Evolutionary conservation across 35 echinoderm and acorn worm genomes (phyloP), one percentile per base, ranked within the genome.

Genomic region (Strongylocentrotus purpuratus): DNA sequence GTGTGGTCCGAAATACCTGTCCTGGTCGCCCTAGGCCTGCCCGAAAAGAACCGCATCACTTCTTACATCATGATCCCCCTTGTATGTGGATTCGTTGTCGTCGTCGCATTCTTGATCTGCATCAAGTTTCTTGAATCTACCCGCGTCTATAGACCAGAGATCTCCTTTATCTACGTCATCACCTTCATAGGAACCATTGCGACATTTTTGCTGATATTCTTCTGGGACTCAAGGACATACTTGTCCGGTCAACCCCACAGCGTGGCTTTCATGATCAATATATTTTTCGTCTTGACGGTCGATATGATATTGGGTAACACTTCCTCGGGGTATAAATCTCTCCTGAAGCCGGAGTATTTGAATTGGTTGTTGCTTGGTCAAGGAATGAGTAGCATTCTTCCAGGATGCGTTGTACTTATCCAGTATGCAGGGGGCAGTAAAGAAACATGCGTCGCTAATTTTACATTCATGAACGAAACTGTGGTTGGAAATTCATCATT

Each of bases 391-490:
- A 28, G 12, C 7, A 85, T 95, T 32, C 31, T 87, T 22, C 94
- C 94, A 13, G 52, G 41, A 32, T 28, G 89, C n/a, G 86, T 95
- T 22, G 86, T 87, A 31, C 41, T 95, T 2, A 95, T 95, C 10
- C 94, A 95, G 31, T 22, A 78, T 0, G 22, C 65, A n/a, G 65
- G 22, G 22, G 65, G 22, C 6, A 78, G 4, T 28, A 87, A 45
- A 8, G 94, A 88, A 5, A 58, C 25, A 6, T 48, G 91, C 46
- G 48, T 93, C 31, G 91, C 48, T 6, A 93, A 58, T 58, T n/a
- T 14, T 58, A 93, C 91, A 13, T 93, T 95, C 85, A 31, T 95
- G 22, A 95, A 95, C 60, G 46, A 95, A 48, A 95, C 94, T 11
- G 28, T 87, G n/a, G 45, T 58, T 31, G 46, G 46, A 22, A 95